Conservation (phyloP, 2,113 vertebrate genomes). For the Apus apus region DNA sequence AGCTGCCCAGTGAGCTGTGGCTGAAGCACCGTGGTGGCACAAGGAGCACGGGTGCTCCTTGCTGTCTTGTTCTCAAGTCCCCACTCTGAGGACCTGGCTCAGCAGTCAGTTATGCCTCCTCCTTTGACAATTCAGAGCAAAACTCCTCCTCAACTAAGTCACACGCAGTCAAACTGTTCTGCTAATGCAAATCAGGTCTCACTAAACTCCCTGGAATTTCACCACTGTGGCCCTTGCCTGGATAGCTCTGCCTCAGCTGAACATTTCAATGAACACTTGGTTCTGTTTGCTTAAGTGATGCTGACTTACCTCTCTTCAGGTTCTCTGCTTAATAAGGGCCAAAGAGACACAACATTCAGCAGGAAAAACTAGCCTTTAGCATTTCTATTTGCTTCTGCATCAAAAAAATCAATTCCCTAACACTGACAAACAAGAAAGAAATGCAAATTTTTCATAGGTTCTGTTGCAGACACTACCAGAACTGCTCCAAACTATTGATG, state of each 20-base stretch:
- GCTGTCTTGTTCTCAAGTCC: background rate
- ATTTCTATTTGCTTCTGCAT: background rate
- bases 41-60: background rate
- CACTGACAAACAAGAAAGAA: background rate
- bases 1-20: background rate
- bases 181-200: background rate
- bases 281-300: background rate
- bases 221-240: background rate
- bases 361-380: background rate
- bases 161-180: background rate
- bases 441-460: background rate
- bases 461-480: background rate
- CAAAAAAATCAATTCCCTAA: background rate
- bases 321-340: background rate
- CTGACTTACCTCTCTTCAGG: background rate
- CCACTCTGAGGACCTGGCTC: background rate
- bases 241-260: background rate
- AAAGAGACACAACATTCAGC: background rate
- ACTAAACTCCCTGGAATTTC: background rate
- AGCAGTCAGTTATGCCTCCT: background rate
- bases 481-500: background rate
- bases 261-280: background rate
- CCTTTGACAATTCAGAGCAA: background rate
- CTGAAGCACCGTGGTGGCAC: background rate
- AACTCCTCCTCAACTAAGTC: background rate